Base-by-base conservation (phyloP, 2,888 invertebrate genomes). In the Drosophila falleni region DNA sequence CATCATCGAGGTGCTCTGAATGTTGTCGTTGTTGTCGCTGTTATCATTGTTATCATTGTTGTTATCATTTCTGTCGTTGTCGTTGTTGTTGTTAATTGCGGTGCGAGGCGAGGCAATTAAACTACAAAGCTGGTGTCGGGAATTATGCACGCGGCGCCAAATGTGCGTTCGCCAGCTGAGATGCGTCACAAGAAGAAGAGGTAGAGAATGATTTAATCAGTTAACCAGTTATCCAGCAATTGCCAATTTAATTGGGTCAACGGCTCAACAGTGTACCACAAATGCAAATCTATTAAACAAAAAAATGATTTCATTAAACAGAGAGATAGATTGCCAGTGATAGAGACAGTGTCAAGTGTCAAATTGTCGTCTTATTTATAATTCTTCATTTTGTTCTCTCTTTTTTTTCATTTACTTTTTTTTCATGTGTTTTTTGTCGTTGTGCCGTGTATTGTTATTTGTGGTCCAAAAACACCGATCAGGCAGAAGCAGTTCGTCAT, bases 131-230 rank as follows among this genome's bases (percentile, higher is more conserved):
- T 87, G 86, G 86, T 87, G 79, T 79, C 87, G 65, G 86, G 86
- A 82, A 89, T 87, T 55, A 91, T 91, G 91, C 91, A 91, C 71
- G 76, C 81, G 63, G 71, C 89, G 65, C 74, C 87, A 41, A 80
- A 80, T 61, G 89, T 91, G 79, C 92, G 92, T 71, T 92, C 92
- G 61, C 91, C 92, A 33, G 92, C 92, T 9, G 92, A 92, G 86
- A 80, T 91, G 84, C 89, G 92, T 33, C 90, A 91, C 69, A 91
- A 92, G 77, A 92, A 91, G 83, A 92, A 92, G 83, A 91, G 91
- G 91, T 91, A 84, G 44, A 35, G 39, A 23, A 37, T 31, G 19
- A 11, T 13, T 8, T 15, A 63, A 19, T 9, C 41, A 37, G 54
- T 2, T n/a, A n/a, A n/a, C n/a, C n/a, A n/a, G n/a, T n/a, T n/a